Base-by-base conservation (phyloP, 2,888 invertebrate species). In the Polydrusus cervinus region DNA sequence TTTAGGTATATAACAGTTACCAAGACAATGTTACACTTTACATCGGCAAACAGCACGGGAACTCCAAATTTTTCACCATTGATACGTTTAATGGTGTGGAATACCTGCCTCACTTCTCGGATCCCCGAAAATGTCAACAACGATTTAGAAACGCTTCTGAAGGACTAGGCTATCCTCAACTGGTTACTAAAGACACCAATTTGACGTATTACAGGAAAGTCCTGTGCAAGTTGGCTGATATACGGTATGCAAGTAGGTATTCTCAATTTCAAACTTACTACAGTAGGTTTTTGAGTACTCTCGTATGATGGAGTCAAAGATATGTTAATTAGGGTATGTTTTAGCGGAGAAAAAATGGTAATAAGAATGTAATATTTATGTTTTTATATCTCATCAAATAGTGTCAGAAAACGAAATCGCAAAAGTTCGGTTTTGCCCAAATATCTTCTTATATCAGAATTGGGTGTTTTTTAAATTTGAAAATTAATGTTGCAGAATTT, bases 131-230 rank as follows among this genome's bases (percentile, higher is more conserved):
- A 9, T 92, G 91, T 82, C 89, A 90, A 71, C 91, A 92, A 77
- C 88, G 89, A 13, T 87, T 93, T 5, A 86, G 86, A 25, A 90
- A 90, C 6, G 90, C 93, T 0, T 91, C 93, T 0, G 94, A 94
- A 85, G 94, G 94, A 0, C 90, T 93, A 0, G 79, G 85, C 0
- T 89, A 87, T 77, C 89, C 90, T 0, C 93, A 93, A 79, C 87
- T 87, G 47, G 82, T 94, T 0, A 88, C 87, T 0, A 91, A 90
- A 78, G 86, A 89, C 10, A 89, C 90, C 20, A 88, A 89, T 0
- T 82, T 94, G 0, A 86, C 88, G 11, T 92, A 93, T 81, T 93
- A 93, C 89, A 88, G 93, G 65, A 92, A 92, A 81, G 91, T 92
- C 0, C 88, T 93, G 7, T 94, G 93, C 84, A 90, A 91, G 83